Base-by-base conservation (phyloP, 2,113 vertebrate species). In the Falco punctatus region DNA sequence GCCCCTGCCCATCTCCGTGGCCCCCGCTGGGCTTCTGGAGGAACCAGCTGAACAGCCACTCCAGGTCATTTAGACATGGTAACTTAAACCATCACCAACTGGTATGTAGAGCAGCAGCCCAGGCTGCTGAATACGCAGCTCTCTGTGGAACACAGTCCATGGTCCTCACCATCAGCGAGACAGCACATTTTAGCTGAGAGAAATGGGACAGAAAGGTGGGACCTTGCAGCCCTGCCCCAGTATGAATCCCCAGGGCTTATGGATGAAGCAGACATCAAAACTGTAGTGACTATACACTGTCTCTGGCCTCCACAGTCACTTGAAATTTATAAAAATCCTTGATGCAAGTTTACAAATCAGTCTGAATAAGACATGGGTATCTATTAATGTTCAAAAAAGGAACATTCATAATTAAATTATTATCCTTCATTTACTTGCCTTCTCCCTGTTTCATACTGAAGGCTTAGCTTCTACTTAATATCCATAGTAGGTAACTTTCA, bases 71-170 rank as follows among this genome's bases (percentile, higher is more conserved):
- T 7, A 26, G 61, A 54, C n/a, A 15, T 21, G 15, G 27, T 22
- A 44, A 7, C 42, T 22, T 15, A 14, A 26, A 15, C 14, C 33
- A 27, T 7, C 52, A 26, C 23, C 13, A 9, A 11, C 9, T 6
- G 4, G 9, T 4, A 14, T 0, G 12, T 1, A 57, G 62, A 42
- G 15, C 62, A 38, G 40, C 38, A 40, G 59, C 38, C 20, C 9
- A 24, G 59, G 74, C 52, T 59, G 67, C 54, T 9, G 33, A 52
- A 35, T 4, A 5, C 48, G 3, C n/a, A 14, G 35, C 64, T 52
- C 1, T 0, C 20, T 3, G 70, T 12, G 21, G 51, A 15, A 28
- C 38, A 17, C 35, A 1, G 19, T 7, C 10, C 2, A 9, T 6
- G 26, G 6, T 65, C 55, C 84, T 27, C 51, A 52, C 33, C 51